These are phyloP conservation scores for Pipa parva DNA, from an alignment of 2,113 vertebrate species.

Conservation along the genomic window DNA sequence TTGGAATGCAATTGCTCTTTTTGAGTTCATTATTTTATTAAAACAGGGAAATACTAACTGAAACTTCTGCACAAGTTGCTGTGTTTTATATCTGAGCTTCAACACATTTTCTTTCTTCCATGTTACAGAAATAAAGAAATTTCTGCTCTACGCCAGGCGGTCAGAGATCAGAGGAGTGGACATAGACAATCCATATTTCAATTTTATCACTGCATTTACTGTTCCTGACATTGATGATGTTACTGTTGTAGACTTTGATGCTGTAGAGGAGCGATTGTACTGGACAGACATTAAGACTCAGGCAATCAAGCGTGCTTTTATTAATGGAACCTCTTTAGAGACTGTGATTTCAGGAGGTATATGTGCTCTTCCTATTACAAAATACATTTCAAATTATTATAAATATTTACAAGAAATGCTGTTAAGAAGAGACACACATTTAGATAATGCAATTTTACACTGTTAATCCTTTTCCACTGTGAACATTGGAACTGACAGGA, in stretches of 20 bases:
- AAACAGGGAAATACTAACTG: no score
- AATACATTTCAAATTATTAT: no score
- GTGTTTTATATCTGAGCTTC: no score
- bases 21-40: no score
- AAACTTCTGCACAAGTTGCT: no score
- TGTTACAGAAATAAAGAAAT: slow-evolving; percentile 82
- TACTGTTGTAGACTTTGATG: slow-evolving; percentile 90
- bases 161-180: slow-evolving; percentile 96
- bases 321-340: slow-evolving; percentile 92
- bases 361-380: no score
- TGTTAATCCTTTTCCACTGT: slow-evolving; percentile 6
- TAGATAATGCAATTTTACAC: no score
- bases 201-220: slow-evolving; percentile 94
- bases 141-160: slow-evolving; percentile 86
- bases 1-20: no score
- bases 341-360: slow-evolving; percentile 92
- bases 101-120: slow-evolving; percentile 26
- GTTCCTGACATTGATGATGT: slow-evolving; percentile 97
- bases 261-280: slow-evolving; percentile 86
- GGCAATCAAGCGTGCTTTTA: slow-evolving; percentile 91
- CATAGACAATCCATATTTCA: slow-evolving; percentile 94
- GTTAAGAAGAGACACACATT: no score
- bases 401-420: no score
- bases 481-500: slow-evolving; percentile 28
- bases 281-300: slow-evolving; percentile 97